phyloP scores from a whole-genome alignment of 2,888 invertebrate genomes.

The Dorcus hopei region DNA sequence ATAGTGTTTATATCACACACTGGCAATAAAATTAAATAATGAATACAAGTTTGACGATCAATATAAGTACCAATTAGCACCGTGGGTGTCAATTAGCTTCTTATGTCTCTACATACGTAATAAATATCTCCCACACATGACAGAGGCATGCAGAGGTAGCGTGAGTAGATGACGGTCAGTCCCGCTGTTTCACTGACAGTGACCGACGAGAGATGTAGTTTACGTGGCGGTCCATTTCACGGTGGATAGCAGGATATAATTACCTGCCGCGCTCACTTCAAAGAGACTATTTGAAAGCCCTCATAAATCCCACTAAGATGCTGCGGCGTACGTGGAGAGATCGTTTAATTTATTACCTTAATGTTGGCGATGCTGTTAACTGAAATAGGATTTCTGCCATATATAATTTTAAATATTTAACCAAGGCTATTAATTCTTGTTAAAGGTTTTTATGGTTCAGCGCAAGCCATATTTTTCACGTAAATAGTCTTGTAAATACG shows the following conservation, averaged over 20 bases:
- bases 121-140: slow-evolving; percentile 24
- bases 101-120: slow-evolving; percentile 16
- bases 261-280: slow-evolving; percentile 36
- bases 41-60: neutral
- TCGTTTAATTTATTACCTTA: slow-evolving; percentile 24
- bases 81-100: slow-evolving; percentile 25
- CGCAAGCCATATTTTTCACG: too few species aligned
- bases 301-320: slow-evolving; percentile 27
- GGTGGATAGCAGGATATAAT: slow-evolving; percentile 35
- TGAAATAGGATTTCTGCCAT: too few species aligned
- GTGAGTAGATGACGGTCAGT: slow-evolving; percentile 16
- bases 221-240: slow-evolving; percentile 15
- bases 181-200: slow-evolving; percentile 1
- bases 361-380: too few species aligned
- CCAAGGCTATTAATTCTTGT: too few species aligned
- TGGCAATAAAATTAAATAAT: too few species aligned
- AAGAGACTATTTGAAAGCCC: slow-evolving; percentile 20
- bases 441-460: too few species aligned
- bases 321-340: slow-evolving; percentile 22
- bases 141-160: slow-evolving; percentile 15
- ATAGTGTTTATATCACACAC: too few species aligned
- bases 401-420: too few species aligned
- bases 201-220: slow-evolving; percentile 6
- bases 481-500: too few species aligned
- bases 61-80: slow-evolving; percentile 23